Conservation (phyloP, 2,113 vertebrate species). For the Seriola dumerili region DNA sequence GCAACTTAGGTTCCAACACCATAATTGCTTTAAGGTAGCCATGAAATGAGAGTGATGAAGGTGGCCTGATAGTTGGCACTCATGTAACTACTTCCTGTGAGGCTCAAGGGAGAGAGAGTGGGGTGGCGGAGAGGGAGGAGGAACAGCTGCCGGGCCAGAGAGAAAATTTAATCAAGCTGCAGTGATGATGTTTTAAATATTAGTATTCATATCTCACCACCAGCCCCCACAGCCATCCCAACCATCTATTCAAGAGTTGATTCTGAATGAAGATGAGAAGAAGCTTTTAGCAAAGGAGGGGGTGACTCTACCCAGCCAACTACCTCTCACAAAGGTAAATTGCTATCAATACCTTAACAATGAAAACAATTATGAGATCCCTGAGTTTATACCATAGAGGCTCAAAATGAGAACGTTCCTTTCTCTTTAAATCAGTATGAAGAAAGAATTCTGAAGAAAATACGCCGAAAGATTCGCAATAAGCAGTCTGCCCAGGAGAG, state of each 20-base stretch:
- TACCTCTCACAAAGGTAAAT: slow-evolving; percentile 95
- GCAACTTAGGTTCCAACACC: slow-evolving; percentile 13
- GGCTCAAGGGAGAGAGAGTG: neutral
- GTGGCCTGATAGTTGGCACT: slow-evolving; percentile 24
- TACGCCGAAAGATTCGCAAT: slow-evolving; percentile 96
- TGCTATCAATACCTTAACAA: neutral
- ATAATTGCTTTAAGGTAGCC: slow-evolving; percentile 56
- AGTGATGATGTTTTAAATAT: slow-evolving; percentile 47
- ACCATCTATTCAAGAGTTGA: slow-evolving; percentile 88
- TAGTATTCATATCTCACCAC: slow-evolving; percentile 49
- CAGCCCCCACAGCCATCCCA: slow-evolving; percentile 75
- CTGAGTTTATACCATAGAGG: neutral
- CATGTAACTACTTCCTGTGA: slow-evolving; percentile 50
- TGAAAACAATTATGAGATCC: neutral
- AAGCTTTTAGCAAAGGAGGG: slow-evolving; percentile 95
- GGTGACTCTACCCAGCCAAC: slow-evolving; percentile 89
- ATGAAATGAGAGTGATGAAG: slow-evolving; percentile 58
- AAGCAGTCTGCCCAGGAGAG: slow-evolving; percentile 98
- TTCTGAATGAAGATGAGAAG: slow-evolving; percentile 95
- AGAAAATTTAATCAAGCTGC: slow-evolving; percentile 50
- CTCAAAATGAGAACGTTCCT: neutral
- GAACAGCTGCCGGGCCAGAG: neutral
- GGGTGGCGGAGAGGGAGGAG: neutral
- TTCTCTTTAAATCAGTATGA: slow-evolving; percentile 85
- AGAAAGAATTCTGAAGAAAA: slow-evolving; percentile 95